Conservation (phyloP, 2,113 vertebrate genomes). For the Peromyscus polionotus region DNA sequence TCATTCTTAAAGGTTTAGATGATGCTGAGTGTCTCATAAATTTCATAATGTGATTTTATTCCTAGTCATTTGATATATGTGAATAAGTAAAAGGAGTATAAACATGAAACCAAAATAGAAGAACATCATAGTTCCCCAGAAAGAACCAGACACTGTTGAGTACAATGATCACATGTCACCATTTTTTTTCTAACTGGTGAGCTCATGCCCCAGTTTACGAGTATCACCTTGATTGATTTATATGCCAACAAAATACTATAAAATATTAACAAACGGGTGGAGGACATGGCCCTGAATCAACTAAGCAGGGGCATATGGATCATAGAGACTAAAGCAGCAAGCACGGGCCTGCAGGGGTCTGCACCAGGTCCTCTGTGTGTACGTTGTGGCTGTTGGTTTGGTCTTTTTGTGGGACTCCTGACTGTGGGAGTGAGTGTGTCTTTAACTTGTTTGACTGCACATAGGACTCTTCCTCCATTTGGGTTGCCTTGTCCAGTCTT, state of each 20-base stretch:
- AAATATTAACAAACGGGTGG: neutral
- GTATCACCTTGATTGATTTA: neutral
- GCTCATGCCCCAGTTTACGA: neutral
- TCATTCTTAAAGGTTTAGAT: constrained; percentile 21
- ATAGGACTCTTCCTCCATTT: neutral
- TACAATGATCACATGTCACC: neutral
- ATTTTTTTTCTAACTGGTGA: neutral
- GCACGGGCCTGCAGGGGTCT: neutral
- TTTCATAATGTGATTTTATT: neutral
- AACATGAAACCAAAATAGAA: neutral
- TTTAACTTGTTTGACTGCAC: neutral
- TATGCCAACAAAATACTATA: neutral
- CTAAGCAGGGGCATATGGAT: neutral
- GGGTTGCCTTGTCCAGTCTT: neutral
- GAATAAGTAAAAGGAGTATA: neutral
- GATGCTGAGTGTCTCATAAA: constrained; percentile 11
- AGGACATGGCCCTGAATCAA: neutral
- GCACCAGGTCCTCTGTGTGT: neutral
- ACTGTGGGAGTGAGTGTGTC: neutral
- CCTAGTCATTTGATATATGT: neutral
- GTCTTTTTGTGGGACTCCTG: neutral
- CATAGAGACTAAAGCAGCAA: neutral
- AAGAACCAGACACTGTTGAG: neutral
- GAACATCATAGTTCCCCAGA: neutral
- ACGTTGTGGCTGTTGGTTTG: neutral